phyloP scores from a whole-genome alignment of 2,113 vertebrate genomes.

The Urocynchramus pylzowi region DNA sequence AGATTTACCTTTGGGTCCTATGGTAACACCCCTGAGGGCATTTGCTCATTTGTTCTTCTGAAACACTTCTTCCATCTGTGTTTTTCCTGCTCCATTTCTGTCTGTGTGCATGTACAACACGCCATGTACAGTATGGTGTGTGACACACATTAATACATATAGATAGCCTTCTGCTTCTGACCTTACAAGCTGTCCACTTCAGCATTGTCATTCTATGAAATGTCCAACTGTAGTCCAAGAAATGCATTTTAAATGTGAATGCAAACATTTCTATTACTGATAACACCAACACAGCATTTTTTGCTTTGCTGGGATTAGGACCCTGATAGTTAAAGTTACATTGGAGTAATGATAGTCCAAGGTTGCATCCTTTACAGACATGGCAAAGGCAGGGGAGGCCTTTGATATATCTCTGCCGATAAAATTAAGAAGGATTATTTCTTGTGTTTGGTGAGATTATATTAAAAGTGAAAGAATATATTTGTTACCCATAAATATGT shows the following conservation, averaged over 20 bases:
- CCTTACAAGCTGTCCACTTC: constrained; percentile 67
- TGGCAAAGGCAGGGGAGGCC: neutral
- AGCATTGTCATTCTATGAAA: constrained; percentile 58
- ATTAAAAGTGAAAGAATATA: neutral
- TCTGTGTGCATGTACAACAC: neutral
- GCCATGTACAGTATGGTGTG: neutral
- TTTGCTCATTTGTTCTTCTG: neutral
- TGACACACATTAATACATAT: constrained; percentile 40
- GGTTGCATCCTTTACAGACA: neutral
- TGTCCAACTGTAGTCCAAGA: constrained; percentile 49
- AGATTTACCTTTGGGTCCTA: neutral
- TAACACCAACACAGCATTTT: constrained; percentile 63
- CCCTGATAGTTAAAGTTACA: constrained; percentile 48
- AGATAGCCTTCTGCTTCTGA: constrained; percentile 55
- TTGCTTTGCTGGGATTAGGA: constrained; percentile 47
- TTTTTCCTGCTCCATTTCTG: neutral
- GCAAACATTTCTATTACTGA: constrained; percentile 67
- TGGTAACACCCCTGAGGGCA: neutral
- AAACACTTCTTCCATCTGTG: neutral
- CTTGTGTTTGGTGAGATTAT: neutral
- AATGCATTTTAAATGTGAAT: constrained; percentile 67
- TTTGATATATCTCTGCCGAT: constrained; percentile 10
- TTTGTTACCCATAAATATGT: neutral
- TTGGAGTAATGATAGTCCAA: constrained; percentile 57
- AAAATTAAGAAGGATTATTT: constrained; percentile 13